Conservation (phyloP, 2,113 vertebrate genomes). For the Heterotilapia buettikoferi region DNA sequence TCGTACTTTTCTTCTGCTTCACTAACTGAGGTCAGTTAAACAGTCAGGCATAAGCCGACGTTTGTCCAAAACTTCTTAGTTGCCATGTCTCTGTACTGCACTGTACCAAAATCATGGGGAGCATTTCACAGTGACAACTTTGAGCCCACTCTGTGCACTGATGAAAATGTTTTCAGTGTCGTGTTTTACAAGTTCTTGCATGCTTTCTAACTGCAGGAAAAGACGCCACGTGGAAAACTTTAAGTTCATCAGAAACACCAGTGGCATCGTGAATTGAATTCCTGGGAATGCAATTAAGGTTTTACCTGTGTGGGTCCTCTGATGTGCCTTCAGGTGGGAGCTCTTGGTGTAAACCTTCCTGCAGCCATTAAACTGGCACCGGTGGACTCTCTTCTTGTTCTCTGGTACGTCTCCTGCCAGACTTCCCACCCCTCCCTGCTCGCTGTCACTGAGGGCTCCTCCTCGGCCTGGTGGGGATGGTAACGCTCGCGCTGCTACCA, state of each 20-base stretch:
- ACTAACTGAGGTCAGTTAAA: neutral
- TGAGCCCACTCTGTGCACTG: neutral
- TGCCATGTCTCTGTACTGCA: neutral
- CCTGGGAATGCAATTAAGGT: neutral
- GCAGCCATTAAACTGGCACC: slow-evolving; percentile 97
- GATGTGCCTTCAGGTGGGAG: slow-evolving; percentile 97
- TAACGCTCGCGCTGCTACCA: slow-evolving; percentile 74
- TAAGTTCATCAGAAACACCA: neutral
- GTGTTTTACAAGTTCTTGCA: neutral
- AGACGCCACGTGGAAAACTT: neutral
- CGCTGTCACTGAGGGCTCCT: slow-evolving; percentile 55
- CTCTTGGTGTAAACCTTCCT: slow-evolving; percentile 99
- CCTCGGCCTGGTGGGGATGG: slow-evolving; percentile 81
- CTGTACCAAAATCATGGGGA: neutral
- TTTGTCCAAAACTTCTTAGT: neutral
- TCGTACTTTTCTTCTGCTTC: neutral
- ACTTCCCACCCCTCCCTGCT: slow-evolving; percentile 44
- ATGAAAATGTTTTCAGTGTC: neutral
- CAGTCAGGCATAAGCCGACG: too few species aligned
- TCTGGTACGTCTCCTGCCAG: slow-evolving; percentile 83
- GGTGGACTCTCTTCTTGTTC: slow-evolving; percentile 97
- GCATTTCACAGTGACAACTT: neutral
- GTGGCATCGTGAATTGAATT: neutral
- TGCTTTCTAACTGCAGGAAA: neutral
- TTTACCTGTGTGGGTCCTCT: slow-evolving; percentile 98